These are phyloP conservation scores for Petaurus breviceps DNA, from an alignment of 2,113 vertebrate genomes.

Conservation along the genomic window DNA sequence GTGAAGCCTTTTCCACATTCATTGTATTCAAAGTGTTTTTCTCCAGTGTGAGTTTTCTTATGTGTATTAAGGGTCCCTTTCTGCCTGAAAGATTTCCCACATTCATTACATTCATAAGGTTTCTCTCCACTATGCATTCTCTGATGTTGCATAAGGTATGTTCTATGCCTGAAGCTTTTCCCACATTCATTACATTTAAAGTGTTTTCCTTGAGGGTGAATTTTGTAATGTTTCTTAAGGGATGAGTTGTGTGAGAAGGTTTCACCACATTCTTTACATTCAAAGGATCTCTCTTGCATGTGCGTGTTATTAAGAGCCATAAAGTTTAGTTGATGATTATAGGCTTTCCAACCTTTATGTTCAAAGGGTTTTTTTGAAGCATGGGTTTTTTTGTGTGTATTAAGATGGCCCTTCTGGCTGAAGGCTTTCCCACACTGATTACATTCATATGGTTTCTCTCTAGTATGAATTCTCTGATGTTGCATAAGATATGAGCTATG, in stretches of 20 bases:
- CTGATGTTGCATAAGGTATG: constrained; percentile 68
- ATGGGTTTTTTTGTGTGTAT: constrained; percentile 62
- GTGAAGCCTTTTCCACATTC: constrained; percentile 36
- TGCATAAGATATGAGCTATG: constrained; percentile 63
- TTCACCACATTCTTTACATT: constrained; percentile 68
- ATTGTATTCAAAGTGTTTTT: constrained; percentile 33
- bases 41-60: constrained; percentile 53
- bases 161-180: constrained; percentile 68
- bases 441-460: constrained; percentile 61
- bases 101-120: constrained; percentile 63
- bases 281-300: constrained; percentile 62
- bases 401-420: constrained; percentile 53
- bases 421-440: constrained; percentile 60
- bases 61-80: constrained; percentile 63
- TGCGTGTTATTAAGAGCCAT: constrained; percentile 68
- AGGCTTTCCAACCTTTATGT: constrained; percentile 50
- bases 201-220: constrained; percentile 72
- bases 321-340: constrained; percentile 64
- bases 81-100: constrained; percentile 64
- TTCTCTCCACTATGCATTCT: constrained; percentile 69
- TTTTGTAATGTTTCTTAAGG: constrained; percentile 67
- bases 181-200: constrained; percentile 66
- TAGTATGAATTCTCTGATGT: constrained; percentile 61
- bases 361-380: constrained; percentile 70
- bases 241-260: constrained; percentile 70